Evolutionary conservation across 2,888 invertebrate genomes (phyloP).

Genomic region (Ptychoptera albimana): DNA sequence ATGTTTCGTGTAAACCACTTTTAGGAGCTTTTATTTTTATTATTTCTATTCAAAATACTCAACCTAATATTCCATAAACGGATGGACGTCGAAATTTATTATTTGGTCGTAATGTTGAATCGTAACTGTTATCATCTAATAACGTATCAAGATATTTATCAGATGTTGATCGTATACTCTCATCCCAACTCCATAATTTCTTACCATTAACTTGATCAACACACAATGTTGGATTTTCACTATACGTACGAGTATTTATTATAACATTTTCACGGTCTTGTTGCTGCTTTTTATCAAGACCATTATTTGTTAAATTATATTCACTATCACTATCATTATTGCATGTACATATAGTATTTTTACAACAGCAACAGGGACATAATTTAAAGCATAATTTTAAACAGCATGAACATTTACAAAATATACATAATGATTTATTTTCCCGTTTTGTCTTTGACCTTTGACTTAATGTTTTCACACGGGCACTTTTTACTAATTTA

Average conservation of each 20-base stretch:
- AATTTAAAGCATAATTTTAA: conserved; percentile 8
- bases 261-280: conserved; percentile 9
- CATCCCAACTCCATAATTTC: conserved; percentile 26
- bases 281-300: conserved; percentile 16
- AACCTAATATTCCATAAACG: no score
- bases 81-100: no score
- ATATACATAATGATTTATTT: background rate
- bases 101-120: background rate
- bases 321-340: conserved; percentile 15
- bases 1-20: no score
- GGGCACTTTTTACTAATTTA: no score
- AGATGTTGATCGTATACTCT: conserved; percentile 27
- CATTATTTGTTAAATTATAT: conserved; percentile 20
- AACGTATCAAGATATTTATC: conserved; percentile 28
- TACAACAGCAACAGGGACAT: conserved; percentile 13
- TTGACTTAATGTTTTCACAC: no score
- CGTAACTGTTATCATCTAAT: conserved; percentile 18
- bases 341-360: conserved; percentile 7
- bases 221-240: background rate
- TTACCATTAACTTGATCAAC: no score
- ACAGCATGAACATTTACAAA: background rate
- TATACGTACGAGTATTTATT: background rate
- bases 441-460: no score
- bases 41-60: no score
- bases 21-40: no score